phyloP scores from a whole-genome alignment of 2,888 invertebrate genomes.

The Eilema caniola region DNA sequence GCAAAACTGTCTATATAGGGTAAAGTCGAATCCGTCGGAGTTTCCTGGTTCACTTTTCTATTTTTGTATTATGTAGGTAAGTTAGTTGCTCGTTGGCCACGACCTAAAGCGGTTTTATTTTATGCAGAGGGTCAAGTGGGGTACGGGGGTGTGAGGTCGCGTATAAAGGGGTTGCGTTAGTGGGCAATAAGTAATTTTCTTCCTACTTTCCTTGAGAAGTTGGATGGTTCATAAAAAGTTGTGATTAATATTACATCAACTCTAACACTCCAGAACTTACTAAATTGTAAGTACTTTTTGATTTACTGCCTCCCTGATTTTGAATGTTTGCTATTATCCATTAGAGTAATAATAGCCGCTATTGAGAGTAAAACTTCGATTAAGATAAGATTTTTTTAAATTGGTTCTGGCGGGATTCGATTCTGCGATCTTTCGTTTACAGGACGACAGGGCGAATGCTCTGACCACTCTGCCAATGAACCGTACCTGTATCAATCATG shows the following conservation, averaged over 20 bases:
- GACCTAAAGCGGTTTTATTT: slow-evolving; percentile 58
- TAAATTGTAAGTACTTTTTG: slow-evolving; percentile 33
- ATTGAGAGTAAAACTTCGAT: too few relatives aligned
- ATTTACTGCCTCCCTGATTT: slow-evolving; percentile 13
- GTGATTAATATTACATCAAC: slow-evolving; percentile 58
- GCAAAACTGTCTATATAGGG: slow-evolving; percentile 5
- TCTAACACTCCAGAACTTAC: slow-evolving; percentile 24
- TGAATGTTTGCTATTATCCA: slow-evolving; percentile 20
- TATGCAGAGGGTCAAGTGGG: slow-evolving; percentile 61
- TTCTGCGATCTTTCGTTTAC: too few relatives aligned
- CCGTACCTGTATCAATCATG: too few relatives aligned
- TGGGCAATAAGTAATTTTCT: slow-evolving; percentile 63
- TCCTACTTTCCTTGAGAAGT: slow-evolving; percentile 52
- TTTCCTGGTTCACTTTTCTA: slow-evolving; percentile 20
- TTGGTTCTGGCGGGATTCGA: too few relatives aligned
- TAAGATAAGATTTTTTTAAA: too few relatives aligned
- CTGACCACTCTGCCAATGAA: too few relatives aligned
- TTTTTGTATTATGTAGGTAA: slow-evolving; percentile 41
- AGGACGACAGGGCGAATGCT: too few relatives aligned
- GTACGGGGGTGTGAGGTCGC: slow-evolving; percentile 47
- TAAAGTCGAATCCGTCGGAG: slow-evolving; percentile 20
- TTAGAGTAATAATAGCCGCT: background rate
- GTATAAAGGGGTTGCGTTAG: slow-evolving; percentile 59
- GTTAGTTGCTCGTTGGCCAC: slow-evolving; percentile 44
- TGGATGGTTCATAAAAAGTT: slow-evolving; percentile 49